Conservation (phyloP, 2,797 vertebrate species). For the Coranthus polyacanthus region DNA sequence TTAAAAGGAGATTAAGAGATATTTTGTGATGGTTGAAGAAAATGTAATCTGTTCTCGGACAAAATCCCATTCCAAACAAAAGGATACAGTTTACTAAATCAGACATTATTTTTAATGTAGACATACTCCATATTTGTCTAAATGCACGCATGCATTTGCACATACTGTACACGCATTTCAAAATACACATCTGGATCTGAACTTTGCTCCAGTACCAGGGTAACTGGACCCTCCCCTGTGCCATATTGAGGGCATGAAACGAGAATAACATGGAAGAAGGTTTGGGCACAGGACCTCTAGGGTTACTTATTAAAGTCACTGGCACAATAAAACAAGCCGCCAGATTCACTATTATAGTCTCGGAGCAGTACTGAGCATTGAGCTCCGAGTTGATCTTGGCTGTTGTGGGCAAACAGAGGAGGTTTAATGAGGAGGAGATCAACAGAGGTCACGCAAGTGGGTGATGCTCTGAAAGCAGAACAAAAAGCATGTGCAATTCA, state of each 20-base stretch:
- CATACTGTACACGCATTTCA: conserved; percentile 23
- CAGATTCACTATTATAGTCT: conserved; percentile 41
- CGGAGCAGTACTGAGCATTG: conserved; percentile 27
- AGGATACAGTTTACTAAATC: conserved; percentile 39
- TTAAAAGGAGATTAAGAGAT: conserved; percentile 65
- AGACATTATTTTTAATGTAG: conserved; percentile 36
- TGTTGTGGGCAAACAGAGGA: conserved; percentile 49
- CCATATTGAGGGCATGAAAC: conserved; percentile 24
- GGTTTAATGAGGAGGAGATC: conserved; percentile 40
- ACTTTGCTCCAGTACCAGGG: conserved; percentile 7
- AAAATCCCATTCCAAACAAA: conserved; percentile 49
- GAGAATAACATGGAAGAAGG: conserved; percentile 36
- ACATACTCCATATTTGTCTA: conserved; percentile 13
- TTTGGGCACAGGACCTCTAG: conserved; percentile 24
- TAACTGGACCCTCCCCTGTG: conserved; percentile 21
- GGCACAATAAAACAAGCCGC: conserved; percentile 59
- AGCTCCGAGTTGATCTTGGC: conserved; percentile 62
- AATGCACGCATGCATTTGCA: conserved; percentile 33
- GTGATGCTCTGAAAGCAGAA: conserved; percentile 19
- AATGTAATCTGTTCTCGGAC: conserved; percentile 21
- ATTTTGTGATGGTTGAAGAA: conserved; percentile 64
- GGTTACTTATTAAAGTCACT: conserved; percentile 54
- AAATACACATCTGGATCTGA: conserved; percentile 22
- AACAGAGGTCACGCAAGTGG: conserved; percentile 38
- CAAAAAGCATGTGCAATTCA: conserved; percentile 13